Conservation (phyloP, 53 echinoderm and acorn worm genomes). For the Arbacia lixula region DNA sequence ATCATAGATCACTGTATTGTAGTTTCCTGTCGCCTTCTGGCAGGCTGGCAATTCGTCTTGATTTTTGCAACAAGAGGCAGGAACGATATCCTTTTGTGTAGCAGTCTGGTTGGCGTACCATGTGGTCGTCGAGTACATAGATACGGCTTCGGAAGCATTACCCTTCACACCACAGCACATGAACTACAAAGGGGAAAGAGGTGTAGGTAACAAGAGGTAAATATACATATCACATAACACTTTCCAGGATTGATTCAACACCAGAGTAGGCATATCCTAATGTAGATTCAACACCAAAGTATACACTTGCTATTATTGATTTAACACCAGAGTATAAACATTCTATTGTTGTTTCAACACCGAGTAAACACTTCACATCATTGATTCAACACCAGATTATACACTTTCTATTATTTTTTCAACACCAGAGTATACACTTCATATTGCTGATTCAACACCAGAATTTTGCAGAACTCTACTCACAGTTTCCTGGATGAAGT, state of each 20-base stretch:
- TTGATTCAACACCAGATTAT: too few relatives aligned
- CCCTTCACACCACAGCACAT: conserved; percentile 77
- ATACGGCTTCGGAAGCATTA: conserved; percentile 40
- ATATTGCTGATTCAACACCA: conserved; percentile 45
- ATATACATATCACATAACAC: too few relatives aligned
- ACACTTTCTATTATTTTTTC: background rate
- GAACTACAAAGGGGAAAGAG: conserved; percentile 75
- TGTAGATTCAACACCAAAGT: background rate
- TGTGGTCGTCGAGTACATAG: conserved; percentile 14
- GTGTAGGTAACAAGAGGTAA: too few relatives aligned
- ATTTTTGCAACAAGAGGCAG: conserved; percentile 63
- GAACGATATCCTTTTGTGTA: conserved; percentile 29
- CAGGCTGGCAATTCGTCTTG: background rate
- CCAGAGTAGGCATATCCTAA: too few relatives aligned
- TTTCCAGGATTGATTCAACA: too few relatives aligned
- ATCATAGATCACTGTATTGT: conserved; percentile 10
- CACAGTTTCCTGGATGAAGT: conserved; percentile 69
- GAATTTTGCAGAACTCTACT: too few relatives aligned
- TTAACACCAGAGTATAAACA: conserved; percentile 7
- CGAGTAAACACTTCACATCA: too few relatives aligned
- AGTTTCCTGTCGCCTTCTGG: conserved; percentile 12
- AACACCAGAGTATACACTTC: conserved; percentile 24
- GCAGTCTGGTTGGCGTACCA: conserved; percentile 59
- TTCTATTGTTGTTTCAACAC: too few relatives aligned
- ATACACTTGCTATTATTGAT: conserved; percentile 53